These are phyloP conservation scores for Platycheirus rosarum DNA, from an alignment of 2,888 invertebrate genomes.

Conservation along the genomic window DNA sequence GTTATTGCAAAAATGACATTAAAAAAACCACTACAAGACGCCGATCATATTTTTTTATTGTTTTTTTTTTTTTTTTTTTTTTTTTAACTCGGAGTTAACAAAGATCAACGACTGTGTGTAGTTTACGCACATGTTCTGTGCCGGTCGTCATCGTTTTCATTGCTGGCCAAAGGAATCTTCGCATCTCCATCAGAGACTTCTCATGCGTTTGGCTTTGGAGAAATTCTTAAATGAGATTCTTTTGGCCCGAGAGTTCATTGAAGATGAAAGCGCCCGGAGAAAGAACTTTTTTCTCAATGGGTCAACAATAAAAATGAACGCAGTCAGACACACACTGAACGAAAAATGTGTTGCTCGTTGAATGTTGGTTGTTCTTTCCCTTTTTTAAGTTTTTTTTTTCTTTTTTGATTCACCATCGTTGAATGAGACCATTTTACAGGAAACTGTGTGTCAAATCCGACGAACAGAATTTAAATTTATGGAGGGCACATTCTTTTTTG, in stretches of 20 bases:
- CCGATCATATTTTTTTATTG: constrained; percentile 28
- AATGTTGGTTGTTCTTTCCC: too few relatives aligned
- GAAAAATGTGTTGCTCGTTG: not conserved
- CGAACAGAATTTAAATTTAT: constrained; percentile 52
- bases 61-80: constrained; percentile 9
- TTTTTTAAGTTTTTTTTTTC: not conserved
- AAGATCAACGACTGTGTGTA: constrained; percentile 65
- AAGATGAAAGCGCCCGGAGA: constrained; percentile 55
- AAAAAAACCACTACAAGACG: constrained; percentile 53
- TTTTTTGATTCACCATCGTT: constrained; percentile 20
- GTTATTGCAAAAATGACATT: constrained; percentile 63
- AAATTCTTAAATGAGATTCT: constrained; percentile 34
- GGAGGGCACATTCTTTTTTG: constrained; percentile 5
- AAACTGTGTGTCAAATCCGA: constrained; percentile 58
- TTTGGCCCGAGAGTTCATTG: constrained; percentile 38
- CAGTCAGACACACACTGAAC: constrained; percentile 21
- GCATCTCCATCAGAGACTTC: not conserved
- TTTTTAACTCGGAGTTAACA: constrained; percentile 61
- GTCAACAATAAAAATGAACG: constrained; percentile 60
- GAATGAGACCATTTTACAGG: constrained; percentile 56
- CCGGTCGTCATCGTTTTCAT: constrained; percentile 42
- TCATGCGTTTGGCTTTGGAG: constrained; percentile 48
- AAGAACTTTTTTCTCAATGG: constrained; percentile 58
- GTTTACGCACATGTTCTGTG: constrained; percentile 56
- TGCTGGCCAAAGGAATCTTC: constrained; percentile 8